Base-by-base conservation (phyloP, 2,113 vertebrate species). In the Megaceryle maxima region DNA sequence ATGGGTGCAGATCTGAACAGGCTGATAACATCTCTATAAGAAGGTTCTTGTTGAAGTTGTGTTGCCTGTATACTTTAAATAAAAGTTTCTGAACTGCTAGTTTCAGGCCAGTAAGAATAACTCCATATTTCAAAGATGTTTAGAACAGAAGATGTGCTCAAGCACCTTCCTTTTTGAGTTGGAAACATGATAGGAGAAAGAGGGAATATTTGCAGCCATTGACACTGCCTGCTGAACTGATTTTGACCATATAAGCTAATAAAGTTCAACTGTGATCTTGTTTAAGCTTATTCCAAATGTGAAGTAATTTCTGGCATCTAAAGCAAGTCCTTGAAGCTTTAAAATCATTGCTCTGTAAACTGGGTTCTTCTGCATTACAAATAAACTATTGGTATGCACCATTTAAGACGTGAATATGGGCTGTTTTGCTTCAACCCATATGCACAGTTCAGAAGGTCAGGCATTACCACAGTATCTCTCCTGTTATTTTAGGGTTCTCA, bases 401-500 rank as follows among this genome's bases (percentile, higher is more conserved):
- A 73, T 77, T 92, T 88, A 60, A 87, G 78, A 89, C 28, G 59
- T 87, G 93, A 88, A 68, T 70, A 91, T 78, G 91, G 92, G 75
- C 94, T 97, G 96, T 92, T 97, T 94, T 96, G 83, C 95, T 97
- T 93, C 94, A 92, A 56, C 78, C 92, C 97, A 81, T 92, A 60
- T 90, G 92, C 72, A 22, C 9, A 10, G 97, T 97, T 98, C 97
- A 97, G 90, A 97, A 97, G 97, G 97, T 98, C 97, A 97, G 96
- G 91, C 92, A 89, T 91, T 96, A 97, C 97, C 96, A n/a, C 96
- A 97, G 88, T 53, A 87, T 97, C 81, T 96, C 96, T 98, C 93
- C 95, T 98, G 96, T 97, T 98, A 97, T 97, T 98, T 97, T 97
- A 96, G 83, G 87, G 87, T 91, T 97, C 90, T 93, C 24, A 3